phyloP scores from a whole-genome alignment of 1,140 invertebrate genomes.

The Delia radicum region DNA sequence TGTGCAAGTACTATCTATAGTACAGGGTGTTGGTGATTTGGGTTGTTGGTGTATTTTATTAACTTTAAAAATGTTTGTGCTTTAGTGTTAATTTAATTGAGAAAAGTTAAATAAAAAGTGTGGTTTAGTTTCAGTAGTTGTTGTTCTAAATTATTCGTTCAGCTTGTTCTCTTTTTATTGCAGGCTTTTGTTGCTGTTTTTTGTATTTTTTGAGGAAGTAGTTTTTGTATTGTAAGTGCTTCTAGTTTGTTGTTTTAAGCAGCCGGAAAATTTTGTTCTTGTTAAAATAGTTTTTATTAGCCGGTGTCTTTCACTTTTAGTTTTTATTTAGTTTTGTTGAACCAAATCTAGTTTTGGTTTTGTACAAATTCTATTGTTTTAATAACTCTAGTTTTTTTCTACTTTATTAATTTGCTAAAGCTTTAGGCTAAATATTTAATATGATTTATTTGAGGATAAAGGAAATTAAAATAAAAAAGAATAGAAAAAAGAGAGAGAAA shows the following conservation, averaged over 20 bases:
- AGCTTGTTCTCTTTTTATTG: not conserved
- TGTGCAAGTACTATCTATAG: conserved; percentile 34
- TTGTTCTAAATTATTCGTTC: not conserved
- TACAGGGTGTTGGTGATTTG: conserved; percentile 17
- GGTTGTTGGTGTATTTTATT: conserved; percentile 18
- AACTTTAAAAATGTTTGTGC: not conserved
- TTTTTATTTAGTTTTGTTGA: too few species aligned
- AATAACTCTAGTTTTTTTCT: not conserved
- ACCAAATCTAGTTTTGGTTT: not conserved
- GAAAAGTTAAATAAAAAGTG: not conserved
- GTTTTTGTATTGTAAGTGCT: not conserved
- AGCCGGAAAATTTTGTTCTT: not conserved
- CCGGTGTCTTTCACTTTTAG: too few species aligned
- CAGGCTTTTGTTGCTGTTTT: not conserved
- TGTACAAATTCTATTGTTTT: not conserved
- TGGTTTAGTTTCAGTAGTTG: not conserved
- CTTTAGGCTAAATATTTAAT: not conserved
- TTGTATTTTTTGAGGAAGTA: too few species aligned
- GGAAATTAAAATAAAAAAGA: not conserved
- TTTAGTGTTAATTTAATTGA: conserved; percentile 1
- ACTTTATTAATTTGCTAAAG: not conserved
- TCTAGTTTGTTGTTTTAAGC: not conserved
- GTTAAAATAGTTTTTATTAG: not conserved
- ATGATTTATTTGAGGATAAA: not conserved
- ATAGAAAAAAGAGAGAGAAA: not conserved